Percentiles rank a stretch among this genome's conserved stretches.
phyloP scores from a whole-genome alignment of 2,797 vertebrate species.

The Xiphophorus birchmanni region DNA sequence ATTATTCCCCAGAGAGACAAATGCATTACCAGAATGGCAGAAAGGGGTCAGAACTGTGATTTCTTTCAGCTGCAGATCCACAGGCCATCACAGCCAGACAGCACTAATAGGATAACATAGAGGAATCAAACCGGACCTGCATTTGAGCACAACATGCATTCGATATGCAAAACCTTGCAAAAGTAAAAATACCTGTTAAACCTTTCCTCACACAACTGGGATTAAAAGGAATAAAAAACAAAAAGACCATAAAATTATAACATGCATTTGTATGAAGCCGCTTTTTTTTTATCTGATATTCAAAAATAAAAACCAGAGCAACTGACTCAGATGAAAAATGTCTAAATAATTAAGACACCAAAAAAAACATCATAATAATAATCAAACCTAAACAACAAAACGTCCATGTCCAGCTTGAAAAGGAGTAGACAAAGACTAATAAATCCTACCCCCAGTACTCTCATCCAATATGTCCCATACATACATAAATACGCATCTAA shows the following conservation, averaged over 20 bases:
- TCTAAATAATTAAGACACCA: no score
- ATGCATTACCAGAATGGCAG: conserved; percentile 63
- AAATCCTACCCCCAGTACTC: no score
- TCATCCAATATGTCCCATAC: not conserved
- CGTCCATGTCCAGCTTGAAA: no score
- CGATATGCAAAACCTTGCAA: not conserved
- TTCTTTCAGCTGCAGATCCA: conserved; percentile 34
- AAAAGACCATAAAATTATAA: not conserved
- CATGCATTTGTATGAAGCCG: not conserved
- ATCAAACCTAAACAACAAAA: no score
- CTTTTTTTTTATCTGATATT: not conserved
- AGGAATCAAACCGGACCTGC: conserved; percentile 18
- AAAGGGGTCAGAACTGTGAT: conserved; percentile 45
- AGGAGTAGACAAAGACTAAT: no score
- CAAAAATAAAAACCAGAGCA: not conserved
- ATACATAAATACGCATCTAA: not conserved
- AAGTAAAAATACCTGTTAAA: not conserved
- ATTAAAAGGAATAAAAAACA: not conserved
- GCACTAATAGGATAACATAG: conserved; percentile 14
- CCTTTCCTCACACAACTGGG: not conserved
- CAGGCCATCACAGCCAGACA: conserved; percentile 34
- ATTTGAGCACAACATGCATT: not conserved
- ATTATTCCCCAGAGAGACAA: conserved; percentile 50
- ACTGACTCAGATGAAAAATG: not conserved
- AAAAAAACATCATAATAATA: no score